These are phyloP conservation scores for Clarias gariepinus DNA, from an alignment of 2,113 vertebrate species.

Conservation along the genomic window DNA sequence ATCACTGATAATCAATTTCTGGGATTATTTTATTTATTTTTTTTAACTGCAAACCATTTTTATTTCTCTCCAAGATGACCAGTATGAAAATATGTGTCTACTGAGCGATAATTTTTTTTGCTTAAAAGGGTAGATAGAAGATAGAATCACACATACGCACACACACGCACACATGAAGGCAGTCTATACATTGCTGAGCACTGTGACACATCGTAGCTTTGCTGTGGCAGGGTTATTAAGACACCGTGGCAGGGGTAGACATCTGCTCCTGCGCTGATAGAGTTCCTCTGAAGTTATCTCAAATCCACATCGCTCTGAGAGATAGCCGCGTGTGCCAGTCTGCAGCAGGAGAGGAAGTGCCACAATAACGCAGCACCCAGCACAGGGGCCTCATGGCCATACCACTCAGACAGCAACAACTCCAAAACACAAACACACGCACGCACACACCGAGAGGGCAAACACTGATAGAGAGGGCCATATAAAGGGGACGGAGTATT, in stretches of 20 bases:
- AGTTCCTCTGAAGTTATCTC: conserved; percentile 79
- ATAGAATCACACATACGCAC: not conserved
- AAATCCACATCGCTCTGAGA: conserved; percentile 67
- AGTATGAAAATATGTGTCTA: not conserved
- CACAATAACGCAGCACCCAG: conserved; percentile 73
- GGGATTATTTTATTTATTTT: not conserved
- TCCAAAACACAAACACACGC: conserved; percentile 32
- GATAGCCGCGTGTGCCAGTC: conserved; percentile 8
- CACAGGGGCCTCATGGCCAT: conserved; percentile 75
- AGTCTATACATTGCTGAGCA: conserved; percentile 4
- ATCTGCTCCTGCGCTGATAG: conserved; percentile 84
- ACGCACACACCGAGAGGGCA: not conserved
- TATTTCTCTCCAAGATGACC: not conserved
- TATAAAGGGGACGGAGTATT: not conserved
- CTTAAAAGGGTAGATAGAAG: not conserved
- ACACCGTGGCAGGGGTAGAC: conserved; percentile 73
- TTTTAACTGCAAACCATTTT: not conserved
- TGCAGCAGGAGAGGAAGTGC: conserved; percentile 71
- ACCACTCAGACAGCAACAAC: conserved; percentile 55
- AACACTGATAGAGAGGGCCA: not conserved
- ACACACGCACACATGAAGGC: not conserved
- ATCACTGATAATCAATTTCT: not conserved
- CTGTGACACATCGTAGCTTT: conserved; percentile 64
- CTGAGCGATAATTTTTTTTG: not conserved
- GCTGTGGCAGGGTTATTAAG: conserved; percentile 74